A percentile compares a stretch with the other conserved stretches of the same genome.
Conservation (phyloP, 2,113 vertebrate species). For the Cyphomyrus plagiostoma region DNA sequence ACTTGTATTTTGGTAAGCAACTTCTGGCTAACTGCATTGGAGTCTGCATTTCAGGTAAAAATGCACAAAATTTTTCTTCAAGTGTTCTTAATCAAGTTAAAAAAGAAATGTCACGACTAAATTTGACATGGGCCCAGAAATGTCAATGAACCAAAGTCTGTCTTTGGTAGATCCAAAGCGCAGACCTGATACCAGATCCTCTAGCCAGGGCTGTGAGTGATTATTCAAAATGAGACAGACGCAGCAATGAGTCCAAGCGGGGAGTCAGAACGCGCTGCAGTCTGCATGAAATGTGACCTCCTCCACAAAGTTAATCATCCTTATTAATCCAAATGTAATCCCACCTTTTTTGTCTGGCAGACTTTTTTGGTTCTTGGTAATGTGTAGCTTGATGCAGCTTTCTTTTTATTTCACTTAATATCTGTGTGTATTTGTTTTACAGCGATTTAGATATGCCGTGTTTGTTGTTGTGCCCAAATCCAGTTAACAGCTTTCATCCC, state of each 20-base stretch:
- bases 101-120: background rate
- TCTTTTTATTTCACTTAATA: background rate
- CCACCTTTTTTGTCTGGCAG: background rate
- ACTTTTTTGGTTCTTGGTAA: background rate
- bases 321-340: background rate
- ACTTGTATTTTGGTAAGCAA: too few relatives aligned
- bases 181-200: background rate
- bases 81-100: background rate
- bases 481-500: background rate
- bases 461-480: constrained; percentile 9
- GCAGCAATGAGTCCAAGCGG: background rate
- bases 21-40: background rate
- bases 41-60: background rate
- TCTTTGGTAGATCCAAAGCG: background rate
- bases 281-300: background rate
- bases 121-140: background rate
- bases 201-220: background rate
- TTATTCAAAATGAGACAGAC: background rate
- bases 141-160: background rate
- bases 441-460: background rate
- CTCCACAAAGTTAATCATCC: background rate
- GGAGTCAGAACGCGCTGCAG: background rate
- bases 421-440: constrained; percentile 9
- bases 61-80: background rate
- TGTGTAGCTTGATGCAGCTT: background rate